phyloP scores from a whole-genome alignment of 2,888 invertebrate species.

The Carterocephalus palaemon region DNA sequence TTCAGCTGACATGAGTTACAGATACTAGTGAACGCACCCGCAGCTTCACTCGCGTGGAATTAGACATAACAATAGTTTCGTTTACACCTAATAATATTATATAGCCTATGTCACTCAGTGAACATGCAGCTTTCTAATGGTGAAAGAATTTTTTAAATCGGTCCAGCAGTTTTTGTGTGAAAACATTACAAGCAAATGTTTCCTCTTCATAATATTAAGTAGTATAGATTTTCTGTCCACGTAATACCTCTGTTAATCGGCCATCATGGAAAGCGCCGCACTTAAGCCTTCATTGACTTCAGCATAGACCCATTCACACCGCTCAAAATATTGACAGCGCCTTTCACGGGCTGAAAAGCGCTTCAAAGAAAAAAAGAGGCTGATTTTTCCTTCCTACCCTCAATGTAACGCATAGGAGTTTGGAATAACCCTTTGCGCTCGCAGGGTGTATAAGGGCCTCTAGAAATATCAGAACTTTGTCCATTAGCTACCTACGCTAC shows the following conservation, averaged over 20 bases:
- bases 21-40: too few relatives aligned
- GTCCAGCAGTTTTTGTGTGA: too few relatives aligned
- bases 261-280: constrained; percentile 48
- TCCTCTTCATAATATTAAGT: not conserved
- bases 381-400: constrained; percentile 66
- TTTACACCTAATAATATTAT: too few relatives aligned
- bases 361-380: constrained; percentile 61
- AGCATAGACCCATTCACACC: constrained; percentile 63
- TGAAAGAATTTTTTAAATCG: too few relatives aligned
- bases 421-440: constrained; percentile 57
- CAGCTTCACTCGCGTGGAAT: too few relatives aligned
- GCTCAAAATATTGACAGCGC: constrained; percentile 76
- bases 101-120: too few relatives aligned
- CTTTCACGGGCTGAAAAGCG: constrained; percentile 68
- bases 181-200: not conserved
- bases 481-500: constrained; percentile 35
- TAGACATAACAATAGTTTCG: too few relatives aligned
- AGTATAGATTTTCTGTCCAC: not conserved
- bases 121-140: too few relatives aligned
- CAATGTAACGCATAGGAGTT: constrained; percentile 59
- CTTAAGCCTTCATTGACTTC: constrained; percentile 67
- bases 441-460: constrained; percentile 34
- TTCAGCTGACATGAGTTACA: too few relatives aligned
- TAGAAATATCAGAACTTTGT: constrained; percentile 43
- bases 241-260: constrained; percentile 7